phyloP scores from a whole-genome alignment of 2,797 vertebrate genomes.

The Spheniscus humboldti region DNA sequence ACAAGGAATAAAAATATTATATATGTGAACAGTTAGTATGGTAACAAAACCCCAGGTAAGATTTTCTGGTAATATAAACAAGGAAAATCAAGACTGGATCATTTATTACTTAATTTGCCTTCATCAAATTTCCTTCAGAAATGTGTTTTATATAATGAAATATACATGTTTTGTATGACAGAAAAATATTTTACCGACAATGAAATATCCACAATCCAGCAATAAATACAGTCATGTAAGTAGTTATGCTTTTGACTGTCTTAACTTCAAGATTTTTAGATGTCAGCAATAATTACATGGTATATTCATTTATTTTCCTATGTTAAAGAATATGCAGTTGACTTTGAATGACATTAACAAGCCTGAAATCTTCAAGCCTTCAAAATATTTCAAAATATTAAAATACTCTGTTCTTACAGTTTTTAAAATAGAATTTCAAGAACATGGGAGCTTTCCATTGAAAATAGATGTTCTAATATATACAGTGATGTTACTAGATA shows the following conservation, averaged over 20 bases:
- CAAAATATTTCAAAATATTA: conserved; percentile 28
- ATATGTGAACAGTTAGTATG: not conserved
- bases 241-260: not conserved
- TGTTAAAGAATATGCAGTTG: not conserved
- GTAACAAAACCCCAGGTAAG: not conserved
- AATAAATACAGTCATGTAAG: not conserved
- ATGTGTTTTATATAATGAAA: not conserved
- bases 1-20: not conserved
- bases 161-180: rapidly evolving
- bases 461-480: conserved; percentile 14
- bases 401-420: not conserved
- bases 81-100: not conserved
- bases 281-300: not conserved
- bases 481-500: conserved; percentile 25
- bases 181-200: not conserved
- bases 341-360: conserved; percentile 29
- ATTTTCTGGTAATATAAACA: not conserved
- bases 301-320: not conserved
- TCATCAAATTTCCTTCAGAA: not conserved
- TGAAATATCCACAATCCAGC: not conserved
- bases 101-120: not conserved
- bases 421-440: not conserved
- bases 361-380: conserved; percentile 7
- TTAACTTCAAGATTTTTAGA: conserved; percentile 11
- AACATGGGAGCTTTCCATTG: not conserved